These are phyloP conservation scores for Canis aureus DNA, from an alignment of 2,113 vertebrate species.

Conservation along the genomic window DNA sequence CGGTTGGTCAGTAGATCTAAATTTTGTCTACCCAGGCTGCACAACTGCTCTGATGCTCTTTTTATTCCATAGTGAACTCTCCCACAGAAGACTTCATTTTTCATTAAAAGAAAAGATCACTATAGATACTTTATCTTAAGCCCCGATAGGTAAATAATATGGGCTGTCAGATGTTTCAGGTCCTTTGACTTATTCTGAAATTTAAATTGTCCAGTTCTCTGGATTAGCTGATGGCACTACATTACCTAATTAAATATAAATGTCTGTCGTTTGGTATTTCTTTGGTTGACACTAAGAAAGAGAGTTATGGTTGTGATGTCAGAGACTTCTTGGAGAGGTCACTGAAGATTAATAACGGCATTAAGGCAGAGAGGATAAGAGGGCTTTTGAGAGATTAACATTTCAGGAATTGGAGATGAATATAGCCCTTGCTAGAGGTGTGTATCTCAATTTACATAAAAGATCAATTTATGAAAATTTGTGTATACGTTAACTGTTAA, in stretches of 20 bases:
- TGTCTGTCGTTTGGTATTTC: background rate
- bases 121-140: background rate
- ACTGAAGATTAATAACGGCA: slow-evolving; percentile 42
- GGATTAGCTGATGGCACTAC: background rate
- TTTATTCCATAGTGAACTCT: background rate
- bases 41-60: background rate
- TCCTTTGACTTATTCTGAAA: slow-evolving; percentile 18
- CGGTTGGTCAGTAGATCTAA: background rate
- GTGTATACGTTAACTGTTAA: slow-evolving; percentile 61
- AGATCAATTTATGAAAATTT: slow-evolving; percentile 57
- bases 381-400: slow-evolving; percentile 44
- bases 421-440: slow-evolving; percentile 19
- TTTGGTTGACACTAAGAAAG: slow-evolving; percentile 38
- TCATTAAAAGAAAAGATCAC: background rate
- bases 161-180: background rate
- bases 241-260: slow-evolving; percentile 46
- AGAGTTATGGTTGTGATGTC: slow-evolving; percentile 38
- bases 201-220: background rate
- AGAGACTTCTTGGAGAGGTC: background rate
- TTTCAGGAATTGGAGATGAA: slow-evolving; percentile 59
- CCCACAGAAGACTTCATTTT: background rate
- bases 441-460: slow-evolving; percentile 65
- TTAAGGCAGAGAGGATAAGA: background rate
- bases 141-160: background rate
- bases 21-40: background rate